Evolutionary conservation across 2,797 vertebrate genomes (phyloP), one percentile per base, ranked within the genome.

Genomic region (Ctenopoma multispine): DNA sequence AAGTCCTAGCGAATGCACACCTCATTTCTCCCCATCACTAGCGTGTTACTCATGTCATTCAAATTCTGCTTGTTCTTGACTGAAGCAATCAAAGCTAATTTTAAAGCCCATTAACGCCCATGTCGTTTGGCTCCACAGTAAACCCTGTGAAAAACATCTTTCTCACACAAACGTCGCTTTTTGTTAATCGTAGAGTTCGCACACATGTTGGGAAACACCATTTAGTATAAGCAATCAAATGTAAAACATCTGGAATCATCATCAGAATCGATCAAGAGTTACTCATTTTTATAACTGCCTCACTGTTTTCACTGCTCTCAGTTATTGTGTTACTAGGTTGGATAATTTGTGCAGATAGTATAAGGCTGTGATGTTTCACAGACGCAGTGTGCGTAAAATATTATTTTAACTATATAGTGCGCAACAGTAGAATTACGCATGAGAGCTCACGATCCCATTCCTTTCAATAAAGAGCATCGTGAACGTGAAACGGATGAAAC

Each of bases 11-110:
- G 14, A 15, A 48, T 54, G 23, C 18, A 2, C 12, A 24, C 21
- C 0, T 4, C 0, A n/a, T 8, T 5, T 11, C n/a, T 31, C 1
- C 11, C 2, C 2, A 1, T 20, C n/a, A 18, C 6, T 31, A 4
- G 1, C 11, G 0, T 29, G 40, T 43, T 29, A 29, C 10, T 34
- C 31, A 1, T 34, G 31, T 13, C 36, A 6, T 20, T 44, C 10
- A 7, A 21, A 4, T 23, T 51, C 4, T 24, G 8, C 12, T 2
- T 24, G 23, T 13, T 41, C 43, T 12, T 21, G 3, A 18, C 6
- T n/a, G 29, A 20, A 31, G 15, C 1, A 24, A 7, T 20, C n/a
- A 1, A 46, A 4, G 18, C 10, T 57, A 20, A 0, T 58, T 70
- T 15, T 46, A 15, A 18, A 18, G 6, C 53, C n/a, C 2, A 13